These are phyloP conservation scores for Oscheius sp. DNA, from an alignment of 2,888 invertebrate genomes.

Conservation along the genomic window DNA sequence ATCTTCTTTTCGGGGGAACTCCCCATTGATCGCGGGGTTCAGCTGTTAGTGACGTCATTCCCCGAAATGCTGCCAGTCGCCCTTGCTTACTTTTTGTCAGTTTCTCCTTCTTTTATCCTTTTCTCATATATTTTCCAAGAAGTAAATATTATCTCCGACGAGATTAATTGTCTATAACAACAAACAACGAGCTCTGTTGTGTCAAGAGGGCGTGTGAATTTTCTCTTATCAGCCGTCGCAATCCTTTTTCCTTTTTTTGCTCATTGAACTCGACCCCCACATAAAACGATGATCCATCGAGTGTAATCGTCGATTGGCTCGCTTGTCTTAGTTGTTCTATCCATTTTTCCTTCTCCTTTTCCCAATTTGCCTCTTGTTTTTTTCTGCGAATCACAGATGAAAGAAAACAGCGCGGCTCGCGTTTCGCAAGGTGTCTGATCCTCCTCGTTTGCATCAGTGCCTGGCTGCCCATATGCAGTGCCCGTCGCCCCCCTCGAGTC, in stretches of 20 bases:
- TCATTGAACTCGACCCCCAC: no score
- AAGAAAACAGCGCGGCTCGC: no score
- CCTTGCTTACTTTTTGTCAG: not conserved
- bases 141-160: not conserved
- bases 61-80: not conserved
- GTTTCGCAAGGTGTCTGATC: conserved; percentile 1
- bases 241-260: no score
- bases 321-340: not conserved
- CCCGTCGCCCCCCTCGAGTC: conserved; percentile 8
- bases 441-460: conserved; percentile 20
- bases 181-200: not conserved
- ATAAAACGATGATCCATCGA: no score
- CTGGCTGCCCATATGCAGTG: not conserved
- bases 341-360: not conserved
- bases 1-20: not conserved
- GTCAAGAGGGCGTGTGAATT: not conserved
- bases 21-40: not conserved
- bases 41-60: conserved; percentile 25
- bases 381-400: not conserved
- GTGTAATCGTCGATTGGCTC: no score
- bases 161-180: not conserved
- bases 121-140: not conserved
- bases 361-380: not conserved
- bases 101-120: not conserved
- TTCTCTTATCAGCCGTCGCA: conserved; percentile 4